phyloP scores from a whole-genome alignment of 2,888 invertebrate species.

The Chloroclysta siterata region DNA sequence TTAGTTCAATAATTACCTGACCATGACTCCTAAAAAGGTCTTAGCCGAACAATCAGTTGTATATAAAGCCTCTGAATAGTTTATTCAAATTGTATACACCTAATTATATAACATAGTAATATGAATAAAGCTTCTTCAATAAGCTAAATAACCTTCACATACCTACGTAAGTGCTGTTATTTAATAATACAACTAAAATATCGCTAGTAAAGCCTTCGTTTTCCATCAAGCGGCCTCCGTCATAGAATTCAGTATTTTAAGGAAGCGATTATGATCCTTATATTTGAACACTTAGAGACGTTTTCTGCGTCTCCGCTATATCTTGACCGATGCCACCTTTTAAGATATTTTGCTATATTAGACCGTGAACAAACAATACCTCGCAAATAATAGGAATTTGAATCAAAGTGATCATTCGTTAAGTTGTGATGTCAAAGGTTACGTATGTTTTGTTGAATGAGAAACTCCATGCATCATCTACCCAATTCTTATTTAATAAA shows the following conservation, averaged over 20 bases:
- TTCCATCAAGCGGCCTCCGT: neutral
- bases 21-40: neutral
- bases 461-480: constrained; percentile 11
- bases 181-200: constrained; percentile 41
- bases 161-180: constrained; percentile 45
- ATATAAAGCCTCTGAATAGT: neutral
- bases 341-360: too few relatives aligned
- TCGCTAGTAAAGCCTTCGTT: constrained; percentile 6
- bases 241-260: neutral
- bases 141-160: constrained; percentile 51
- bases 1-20: neutral
- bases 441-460: constrained; percentile 21
- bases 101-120: constrained; percentile 10
- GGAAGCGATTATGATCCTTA: too few relatives aligned
- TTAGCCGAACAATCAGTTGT: neutral
- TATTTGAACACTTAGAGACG: too few relatives aligned
- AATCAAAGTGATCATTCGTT: constrained; percentile 38
- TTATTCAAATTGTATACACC: neutral
- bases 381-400: constrained; percentile 33
- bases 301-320: too few relatives aligned
- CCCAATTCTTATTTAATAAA: too few relatives aligned
- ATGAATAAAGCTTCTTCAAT: constrained; percentile 40
- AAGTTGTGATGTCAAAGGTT: constrained; percentile 31
- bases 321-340: too few relatives aligned
- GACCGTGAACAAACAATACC: constrained; percentile 28